Base-by-base conservation (phyloP, 2,888 invertebrate species). In the Andricus quercusramuli region DNA sequence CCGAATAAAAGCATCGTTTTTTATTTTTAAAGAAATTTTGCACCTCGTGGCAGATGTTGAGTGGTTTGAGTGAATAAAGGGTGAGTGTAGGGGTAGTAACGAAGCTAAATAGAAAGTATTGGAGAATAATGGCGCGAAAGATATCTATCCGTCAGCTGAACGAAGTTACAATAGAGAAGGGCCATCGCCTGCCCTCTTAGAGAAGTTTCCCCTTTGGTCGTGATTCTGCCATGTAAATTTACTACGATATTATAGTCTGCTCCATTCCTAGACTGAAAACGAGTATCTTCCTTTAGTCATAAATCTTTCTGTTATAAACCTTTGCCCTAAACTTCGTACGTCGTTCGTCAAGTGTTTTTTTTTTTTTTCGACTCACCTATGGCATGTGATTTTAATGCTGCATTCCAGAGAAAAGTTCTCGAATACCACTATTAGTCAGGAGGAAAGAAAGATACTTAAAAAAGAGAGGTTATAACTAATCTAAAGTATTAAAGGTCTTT, bases 141-240 rank as follows among this genome's bases (percentile, higher is more conserved):
- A 87, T 90, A 89, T 90, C 89, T 90, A 90, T 91, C 90, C 91
- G 91, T 91, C 91, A 91, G 91, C 91, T 90, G 84, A 83, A 88
- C 83, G 86, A 80, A 79, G 84, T 85, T 82, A 90, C 90, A 90
- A 91, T 90, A 86, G 89, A 88, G 86, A 89, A 91, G 90, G 84
- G 87, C 83, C 84, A 85, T 79, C 85, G 84, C 83, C 79, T 81
- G 84, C 82, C 79, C 84, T 87, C 83, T 83, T 85, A 82, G 86
- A 86, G 84, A 81, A 80, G 80, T 80, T 85, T 84, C 84, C 82
- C 83, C 81, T 78, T 83, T 74, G 82, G 82, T 79, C 83, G 79
- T 83, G 80, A 79, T 84, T 84, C 83, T 67, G 44, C 56, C 74
- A 74, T 74, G 51, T 56, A 74, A 56, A 74, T 56, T 74, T 51